Conservation (phyloP, 2,888 invertebrate species). For the Operophtera brumata region DNA sequence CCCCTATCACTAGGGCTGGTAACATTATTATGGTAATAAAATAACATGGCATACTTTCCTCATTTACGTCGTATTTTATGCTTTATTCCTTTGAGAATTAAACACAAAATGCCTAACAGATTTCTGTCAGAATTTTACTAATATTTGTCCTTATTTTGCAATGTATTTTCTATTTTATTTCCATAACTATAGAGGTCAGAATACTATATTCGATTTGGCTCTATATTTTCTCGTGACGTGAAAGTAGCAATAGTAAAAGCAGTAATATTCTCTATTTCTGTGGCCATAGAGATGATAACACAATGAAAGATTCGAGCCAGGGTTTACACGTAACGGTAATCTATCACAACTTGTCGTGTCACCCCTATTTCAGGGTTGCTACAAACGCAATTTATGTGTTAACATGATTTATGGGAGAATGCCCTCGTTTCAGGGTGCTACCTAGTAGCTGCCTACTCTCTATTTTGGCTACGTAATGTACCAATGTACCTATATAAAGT, state of each 20-base stretch:
- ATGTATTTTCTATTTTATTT: constrained; percentile 2
- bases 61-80: constrained; percentile 5
- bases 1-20: constrained; percentile 39
- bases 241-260: background rate
- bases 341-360: constrained; percentile 61
- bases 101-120: constrained; percentile 4
- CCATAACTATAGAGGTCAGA: constrained; percentile 1
- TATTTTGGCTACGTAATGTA: too few species aligned
- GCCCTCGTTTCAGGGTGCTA: constrained; percentile 41
- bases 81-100: background rate
- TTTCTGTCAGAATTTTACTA: background rate
- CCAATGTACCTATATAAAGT: too few species aligned
- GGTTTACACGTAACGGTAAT: constrained; percentile 39
- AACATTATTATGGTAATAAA: constrained; percentile 44
- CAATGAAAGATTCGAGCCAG: background rate
- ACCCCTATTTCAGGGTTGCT: constrained; percentile 61
- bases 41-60: constrained; percentile 34
- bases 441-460: constrained; percentile 8
- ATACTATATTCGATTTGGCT: too few species aligned
- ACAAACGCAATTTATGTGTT: constrained; percentile 73
- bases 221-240: background rate
- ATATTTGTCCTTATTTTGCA: background rate
- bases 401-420: constrained; percentile 73
- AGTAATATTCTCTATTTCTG: background rate
- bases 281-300: background rate